Percentiles rank a stretch among this genome's conserved stretches.
phyloP scores from a whole-genome alignment of 2,888 invertebrate genomes.

The Smittia aterrima region DNA sequence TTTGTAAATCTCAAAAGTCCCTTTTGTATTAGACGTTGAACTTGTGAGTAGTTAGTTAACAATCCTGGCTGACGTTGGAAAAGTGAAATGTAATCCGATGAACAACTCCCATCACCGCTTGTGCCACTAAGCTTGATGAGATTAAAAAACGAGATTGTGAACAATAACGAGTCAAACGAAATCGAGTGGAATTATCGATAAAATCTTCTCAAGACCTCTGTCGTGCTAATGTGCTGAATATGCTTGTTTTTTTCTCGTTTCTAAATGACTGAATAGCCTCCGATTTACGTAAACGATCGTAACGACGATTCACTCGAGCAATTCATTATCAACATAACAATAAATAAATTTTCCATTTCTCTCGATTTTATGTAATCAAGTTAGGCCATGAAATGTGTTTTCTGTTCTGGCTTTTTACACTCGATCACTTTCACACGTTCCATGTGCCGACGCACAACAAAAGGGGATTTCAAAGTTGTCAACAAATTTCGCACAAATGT shows the following conservation, averaged over 20 bases:
- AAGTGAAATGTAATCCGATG: slow-evolving; percentile 19
- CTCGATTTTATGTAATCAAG: not conserved
- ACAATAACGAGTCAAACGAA: slow-evolving; percentile 5
- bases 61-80: not conserved
- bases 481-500: slow-evolving; percentile 7
- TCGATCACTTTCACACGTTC: slow-evolving; percentile 20
- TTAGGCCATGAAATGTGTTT: not conserved
- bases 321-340: slow-evolving; percentile 28
- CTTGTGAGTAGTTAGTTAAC: no score
- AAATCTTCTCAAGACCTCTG: not conserved
- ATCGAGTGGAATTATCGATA: slow-evolving; percentile 26
- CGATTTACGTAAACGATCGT: slow-evolving; percentile 11
- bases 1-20: no score
- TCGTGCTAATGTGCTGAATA: slow-evolving; percentile 37
- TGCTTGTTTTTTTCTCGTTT: slow-evolving; percentile 28
- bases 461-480: slow-evolving; percentile 6
- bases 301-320: not conserved
- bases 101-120: slow-evolving; percentile 1
- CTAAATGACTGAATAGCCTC: not conserved
- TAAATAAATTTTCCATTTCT: slow-evolving; percentile 22
- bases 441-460: not conserved
- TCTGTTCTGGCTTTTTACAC: not conserved
- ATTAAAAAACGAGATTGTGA: not conserved
- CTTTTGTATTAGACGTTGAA: no score
- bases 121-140: slow-evolving; percentile 22